Conservation (phyloP, 1,140 invertebrate species). For the Drosophila dunni region DNA sequence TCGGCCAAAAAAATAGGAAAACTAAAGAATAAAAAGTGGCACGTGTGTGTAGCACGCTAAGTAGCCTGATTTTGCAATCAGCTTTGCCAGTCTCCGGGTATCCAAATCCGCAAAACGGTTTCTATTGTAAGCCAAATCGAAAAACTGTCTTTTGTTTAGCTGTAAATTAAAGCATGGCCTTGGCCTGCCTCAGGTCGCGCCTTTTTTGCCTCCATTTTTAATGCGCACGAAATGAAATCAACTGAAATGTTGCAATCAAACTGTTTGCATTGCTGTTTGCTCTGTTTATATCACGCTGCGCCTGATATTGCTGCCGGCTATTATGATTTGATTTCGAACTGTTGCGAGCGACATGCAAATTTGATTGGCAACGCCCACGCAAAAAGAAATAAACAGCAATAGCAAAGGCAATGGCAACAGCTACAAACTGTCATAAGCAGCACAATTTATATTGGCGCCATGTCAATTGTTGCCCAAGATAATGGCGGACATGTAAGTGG, state of each 20-base stretch:
- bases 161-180: slow-evolving; percentile 67
- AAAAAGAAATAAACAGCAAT: slow-evolving; percentile 32
- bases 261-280: slow-evolving; percentile 14
- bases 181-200: slow-evolving; percentile 56
- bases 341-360: slow-evolving; percentile 76
- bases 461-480: slow-evolving; percentile 52
- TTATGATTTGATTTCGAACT: slow-evolving; percentile 69
- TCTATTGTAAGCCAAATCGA: slow-evolving; percentile 14
- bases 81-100: slow-evolving; percentile 33
- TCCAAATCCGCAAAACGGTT: slow-evolving; percentile 20
- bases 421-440: slow-evolving; percentile 67
- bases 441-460: slow-evolving; percentile 67
- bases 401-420: slow-evolving; percentile 6
- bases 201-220: slow-evolving; percentile 66
- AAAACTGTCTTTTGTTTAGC: slow-evolving; percentile 68
- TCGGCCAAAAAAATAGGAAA: slow-evolving; percentile 31
- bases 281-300: slow-evolving; percentile 50
- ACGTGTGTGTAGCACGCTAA: slow-evolving; percentile 66
- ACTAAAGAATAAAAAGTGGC: slow-evolving; percentile 36
- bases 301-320: slow-evolving; percentile 32
- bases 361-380: slow-evolving; percentile 79
- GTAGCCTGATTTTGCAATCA: slow-evolving; percentile 50
- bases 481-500: slow-evolving; percentile 49
- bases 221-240: slow-evolving; percentile 65
- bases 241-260: slow-evolving; percentile 62